These are phyloP conservation scores for Mantis religiosa DNA, from an alignment of 2,888 invertebrate species.

Conservation along the genomic window DNA sequence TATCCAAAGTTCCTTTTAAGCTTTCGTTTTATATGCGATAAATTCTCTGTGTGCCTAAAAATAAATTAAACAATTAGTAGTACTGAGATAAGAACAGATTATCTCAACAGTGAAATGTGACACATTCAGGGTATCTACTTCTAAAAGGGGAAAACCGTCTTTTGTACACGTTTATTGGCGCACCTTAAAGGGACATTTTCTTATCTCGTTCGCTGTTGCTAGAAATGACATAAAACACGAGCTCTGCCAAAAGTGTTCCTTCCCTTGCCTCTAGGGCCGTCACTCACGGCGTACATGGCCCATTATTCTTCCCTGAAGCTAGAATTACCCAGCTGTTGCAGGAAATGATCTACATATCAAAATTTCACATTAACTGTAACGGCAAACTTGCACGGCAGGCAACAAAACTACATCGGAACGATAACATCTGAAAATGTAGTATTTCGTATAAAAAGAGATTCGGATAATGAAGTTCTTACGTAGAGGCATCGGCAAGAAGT, in stretches of 20 bases:
- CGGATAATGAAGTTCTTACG: background rate
- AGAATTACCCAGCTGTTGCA: background rate
- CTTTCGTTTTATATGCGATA: too few species aligned
- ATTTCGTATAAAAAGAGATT: background rate
- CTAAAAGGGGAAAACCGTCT: background rate
- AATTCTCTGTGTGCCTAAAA: too few species aligned
- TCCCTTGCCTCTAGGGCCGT: background rate
- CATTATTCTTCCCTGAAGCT: background rate
- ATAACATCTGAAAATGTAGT: background rate
- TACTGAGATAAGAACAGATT: too few species aligned
- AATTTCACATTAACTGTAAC: background rate
- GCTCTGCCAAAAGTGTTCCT: background rate
- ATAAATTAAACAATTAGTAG: too few species aligned
- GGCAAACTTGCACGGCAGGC: background rate
- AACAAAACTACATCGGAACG: background rate
- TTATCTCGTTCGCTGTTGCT: background rate
- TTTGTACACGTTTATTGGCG: background rate
- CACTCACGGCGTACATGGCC: background rate
- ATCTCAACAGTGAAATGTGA: too few species aligned
- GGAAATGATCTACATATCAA: background rate
- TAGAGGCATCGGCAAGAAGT: background rate
- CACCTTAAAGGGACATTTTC: background rate
- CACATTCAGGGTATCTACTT: background rate
- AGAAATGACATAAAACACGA: background rate
- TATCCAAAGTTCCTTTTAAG: too few species aligned